phyloP scores from a whole-genome alignment of 2,113 vertebrate genomes.

The Baryphthengus martii region DNA sequence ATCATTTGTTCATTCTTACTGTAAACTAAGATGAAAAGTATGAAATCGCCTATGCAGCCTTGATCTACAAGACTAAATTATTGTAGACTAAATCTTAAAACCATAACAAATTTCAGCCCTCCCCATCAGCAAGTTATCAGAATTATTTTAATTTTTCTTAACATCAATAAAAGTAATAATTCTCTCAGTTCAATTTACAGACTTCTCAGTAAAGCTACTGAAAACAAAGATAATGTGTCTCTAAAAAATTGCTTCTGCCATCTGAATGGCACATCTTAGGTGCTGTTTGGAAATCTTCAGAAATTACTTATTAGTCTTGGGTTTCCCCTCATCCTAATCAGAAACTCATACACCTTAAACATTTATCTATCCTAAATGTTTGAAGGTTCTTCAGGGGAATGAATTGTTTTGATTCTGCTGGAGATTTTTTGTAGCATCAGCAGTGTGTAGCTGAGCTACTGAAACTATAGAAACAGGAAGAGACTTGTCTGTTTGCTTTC shows the following conservation, averaged over 20 bases:
- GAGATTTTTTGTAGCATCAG: neutral
- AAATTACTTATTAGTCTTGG: neutral
- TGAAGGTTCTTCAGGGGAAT: neutral
- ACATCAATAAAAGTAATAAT: neutral
- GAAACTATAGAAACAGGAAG: neutral
- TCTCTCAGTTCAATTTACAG: neutral
- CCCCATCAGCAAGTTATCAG: neutral
- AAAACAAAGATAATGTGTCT: neutral
- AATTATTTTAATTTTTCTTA: neutral
- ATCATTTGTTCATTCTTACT: neutral
- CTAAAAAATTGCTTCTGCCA: neutral
- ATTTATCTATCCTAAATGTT: neutral
- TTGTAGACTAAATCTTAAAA: neutral
- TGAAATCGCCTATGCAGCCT: neutral
- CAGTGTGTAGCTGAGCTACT: neutral
- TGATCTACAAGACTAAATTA: neutral
- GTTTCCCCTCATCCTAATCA: neutral
- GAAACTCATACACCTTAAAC: neutral
- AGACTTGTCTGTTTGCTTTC: neutral
- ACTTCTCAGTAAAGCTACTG: neutral
- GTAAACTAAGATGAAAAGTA: neutral
- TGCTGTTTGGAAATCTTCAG: neutral
- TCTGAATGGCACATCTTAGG: neutral
- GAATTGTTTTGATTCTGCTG: neutral
- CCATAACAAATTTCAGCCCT: neutral